Conservation (phyloP, 1,140 invertebrate species). For the Dysdera silvatica region DNA sequence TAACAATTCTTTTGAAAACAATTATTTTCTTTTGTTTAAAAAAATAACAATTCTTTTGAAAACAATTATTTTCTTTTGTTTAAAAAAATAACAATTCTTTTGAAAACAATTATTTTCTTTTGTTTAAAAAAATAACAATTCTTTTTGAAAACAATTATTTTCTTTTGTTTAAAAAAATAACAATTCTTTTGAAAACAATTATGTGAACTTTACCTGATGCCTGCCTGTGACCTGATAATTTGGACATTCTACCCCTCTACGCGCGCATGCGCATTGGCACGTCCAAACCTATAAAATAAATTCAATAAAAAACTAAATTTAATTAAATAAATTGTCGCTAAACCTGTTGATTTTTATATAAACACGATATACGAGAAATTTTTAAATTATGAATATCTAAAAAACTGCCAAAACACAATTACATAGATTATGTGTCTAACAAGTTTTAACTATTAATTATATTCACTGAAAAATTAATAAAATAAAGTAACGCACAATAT, state of each 20-base stretch:
- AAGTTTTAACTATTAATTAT: no score
- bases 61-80: not conserved
- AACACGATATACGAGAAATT: no score
- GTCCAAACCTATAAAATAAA: no score
- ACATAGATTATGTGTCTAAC: no score
- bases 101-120: not conserved
- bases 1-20: no score
- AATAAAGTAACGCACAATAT: no score
- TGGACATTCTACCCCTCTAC: constrained; percentile 28
- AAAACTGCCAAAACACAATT: no score
- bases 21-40: constrained; percentile 7
- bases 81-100: not conserved
- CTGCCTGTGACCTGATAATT: constrained; percentile 20
- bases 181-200: not conserved
- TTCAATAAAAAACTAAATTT: no score
- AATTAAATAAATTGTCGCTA: no score
- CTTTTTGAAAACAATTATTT: not conserved
- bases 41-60: not conserved
- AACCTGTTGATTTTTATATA: no score
- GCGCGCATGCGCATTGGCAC: not conserved
- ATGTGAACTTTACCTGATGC: constrained; percentile 3
- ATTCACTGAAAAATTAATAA: no score
- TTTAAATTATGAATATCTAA: no score
- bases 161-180: not conserved
- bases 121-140: not conserved